Percentiles rank a stretch among this genome's conserved stretches.
These are phyloP conservation scores for Bombus superbus DNA, from an alignment of 1,140 invertebrate genomes.

Conservation along the genomic window DNA sequence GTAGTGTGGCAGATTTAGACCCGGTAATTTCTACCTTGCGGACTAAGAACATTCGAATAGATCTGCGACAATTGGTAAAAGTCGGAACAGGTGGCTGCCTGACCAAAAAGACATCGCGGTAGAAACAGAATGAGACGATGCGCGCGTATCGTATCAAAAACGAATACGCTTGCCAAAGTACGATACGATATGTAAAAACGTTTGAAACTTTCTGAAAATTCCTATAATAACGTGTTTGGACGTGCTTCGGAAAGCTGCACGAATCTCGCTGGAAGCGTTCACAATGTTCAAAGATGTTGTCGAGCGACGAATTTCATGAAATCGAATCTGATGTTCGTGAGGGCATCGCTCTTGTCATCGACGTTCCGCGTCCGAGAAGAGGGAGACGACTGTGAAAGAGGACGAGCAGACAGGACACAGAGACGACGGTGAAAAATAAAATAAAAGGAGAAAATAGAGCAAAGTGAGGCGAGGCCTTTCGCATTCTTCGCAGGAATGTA, in stretches of 20 bases:
- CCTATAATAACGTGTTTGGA: too few species aligned
- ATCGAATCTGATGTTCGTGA: conserved; percentile 50
- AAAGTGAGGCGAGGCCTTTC: conserved; percentile 54
- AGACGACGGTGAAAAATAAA: conserved; percentile 10
- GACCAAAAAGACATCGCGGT: too few species aligned
- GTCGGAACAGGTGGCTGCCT: rapidly evolving
- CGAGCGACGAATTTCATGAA: neutral
- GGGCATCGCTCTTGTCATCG: conserved; percentile 37
- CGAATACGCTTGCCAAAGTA: too few species aligned
- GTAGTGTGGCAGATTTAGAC: too few species aligned
- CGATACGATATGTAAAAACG: too few species aligned
- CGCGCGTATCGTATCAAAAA: too few species aligned
- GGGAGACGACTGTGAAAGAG: conserved; percentile 7
- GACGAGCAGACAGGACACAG: conserved; percentile 8
- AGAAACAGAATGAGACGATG: too few species aligned
- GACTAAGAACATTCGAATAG: too few species aligned
- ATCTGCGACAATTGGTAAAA: too few species aligned
- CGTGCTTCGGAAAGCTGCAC: neutral
- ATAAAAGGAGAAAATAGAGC: conserved; percentile 66
- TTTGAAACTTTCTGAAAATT: too few species aligned
- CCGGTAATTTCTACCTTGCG: too few species aligned
- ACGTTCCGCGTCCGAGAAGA: conserved; percentile 19
- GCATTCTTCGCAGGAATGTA: conserved; percentile 76
- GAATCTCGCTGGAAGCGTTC: neutral
- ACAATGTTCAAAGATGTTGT: neutral